phyloP scores from a whole-genome alignment of 2,113 vertebrate species.

The Rhabdomys dilectus region DNA sequence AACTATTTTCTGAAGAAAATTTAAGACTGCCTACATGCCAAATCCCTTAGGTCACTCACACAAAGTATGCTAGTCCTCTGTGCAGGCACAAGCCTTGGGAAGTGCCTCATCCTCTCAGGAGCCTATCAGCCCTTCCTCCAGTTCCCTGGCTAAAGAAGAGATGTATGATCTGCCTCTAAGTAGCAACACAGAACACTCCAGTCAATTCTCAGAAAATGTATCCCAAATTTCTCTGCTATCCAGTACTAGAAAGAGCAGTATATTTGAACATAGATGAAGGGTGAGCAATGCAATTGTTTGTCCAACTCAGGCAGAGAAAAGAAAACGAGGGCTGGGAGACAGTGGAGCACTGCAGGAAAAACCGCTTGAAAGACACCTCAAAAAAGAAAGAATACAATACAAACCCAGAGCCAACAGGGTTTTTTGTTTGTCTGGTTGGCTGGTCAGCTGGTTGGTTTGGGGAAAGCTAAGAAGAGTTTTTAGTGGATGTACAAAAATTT shows the following conservation, averaged over 20 bases:
- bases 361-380: not conserved
- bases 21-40: not conserved
- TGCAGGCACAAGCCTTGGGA: not conserved
- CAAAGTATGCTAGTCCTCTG: not conserved
- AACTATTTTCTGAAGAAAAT: conserved; percentile 43
- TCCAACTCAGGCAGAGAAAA: not conserved
- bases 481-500: not conserved
- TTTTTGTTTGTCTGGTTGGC: not conserved
- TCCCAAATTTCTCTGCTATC: conserved; percentile 1
- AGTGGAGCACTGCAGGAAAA: not conserved
- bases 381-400: not conserved
- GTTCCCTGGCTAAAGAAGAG: not conserved
- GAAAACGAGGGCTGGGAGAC: not conserved
- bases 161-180: not conserved
- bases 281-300: not conserved
- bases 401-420: not conserved
- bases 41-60: not conserved
- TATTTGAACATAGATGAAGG: not conserved
- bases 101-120: conserved; percentile 6
- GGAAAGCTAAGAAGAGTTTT: not conserved
- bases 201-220: not conserved
- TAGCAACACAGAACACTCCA: not conserved
- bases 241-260: not conserved
- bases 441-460: too few species aligned
- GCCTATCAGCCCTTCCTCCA: not conserved